phyloP scores from a whole-genome alignment of 2,888 invertebrate genomes.

The Ctena decussata region DNA sequence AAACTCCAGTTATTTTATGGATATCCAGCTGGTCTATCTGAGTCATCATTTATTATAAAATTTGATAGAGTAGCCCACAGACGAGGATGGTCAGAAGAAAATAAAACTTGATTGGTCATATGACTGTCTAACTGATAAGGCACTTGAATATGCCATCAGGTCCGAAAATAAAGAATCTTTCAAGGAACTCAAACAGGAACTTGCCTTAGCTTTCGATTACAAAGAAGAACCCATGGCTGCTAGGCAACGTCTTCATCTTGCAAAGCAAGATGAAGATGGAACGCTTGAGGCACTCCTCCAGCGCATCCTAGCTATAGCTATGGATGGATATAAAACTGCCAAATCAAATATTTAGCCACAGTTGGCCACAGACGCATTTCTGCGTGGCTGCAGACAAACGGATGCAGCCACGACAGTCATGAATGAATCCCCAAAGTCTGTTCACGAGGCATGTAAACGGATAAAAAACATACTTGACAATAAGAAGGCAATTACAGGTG shows the following conservation, averaged over 20 bases:
- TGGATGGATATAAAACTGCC: background rate
- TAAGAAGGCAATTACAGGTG: background rate
- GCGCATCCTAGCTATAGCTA: background rate
- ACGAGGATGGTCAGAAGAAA: background rate
- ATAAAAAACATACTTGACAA: background rate
- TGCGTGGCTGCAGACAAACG: background rate
- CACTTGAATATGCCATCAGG: background rate
- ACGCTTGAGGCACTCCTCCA: background rate
- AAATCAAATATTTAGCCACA: background rate
- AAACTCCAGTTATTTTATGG: background rate
- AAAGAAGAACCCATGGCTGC: background rate
- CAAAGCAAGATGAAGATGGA: background rate
- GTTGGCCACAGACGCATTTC: constrained; percentile 3
- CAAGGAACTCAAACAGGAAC: background rate
- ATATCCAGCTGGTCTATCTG: background rate
- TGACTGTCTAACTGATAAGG: background rate
- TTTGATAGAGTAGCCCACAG: background rate
- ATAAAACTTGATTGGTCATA: background rate
- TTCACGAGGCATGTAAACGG: background rate
- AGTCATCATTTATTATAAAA: background rate
- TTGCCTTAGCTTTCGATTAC: background rate
- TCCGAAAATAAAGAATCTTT: background rate
- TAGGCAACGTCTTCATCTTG: background rate
- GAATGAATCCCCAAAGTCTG: background rate
- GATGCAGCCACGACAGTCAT: constrained; percentile 5